Evolutionary conservation across 2,797 vertebrate genomes (phyloP), one percentile per base, ranked within the genome.

Genomic region (Pipistrellus pygmaeus): DNA sequence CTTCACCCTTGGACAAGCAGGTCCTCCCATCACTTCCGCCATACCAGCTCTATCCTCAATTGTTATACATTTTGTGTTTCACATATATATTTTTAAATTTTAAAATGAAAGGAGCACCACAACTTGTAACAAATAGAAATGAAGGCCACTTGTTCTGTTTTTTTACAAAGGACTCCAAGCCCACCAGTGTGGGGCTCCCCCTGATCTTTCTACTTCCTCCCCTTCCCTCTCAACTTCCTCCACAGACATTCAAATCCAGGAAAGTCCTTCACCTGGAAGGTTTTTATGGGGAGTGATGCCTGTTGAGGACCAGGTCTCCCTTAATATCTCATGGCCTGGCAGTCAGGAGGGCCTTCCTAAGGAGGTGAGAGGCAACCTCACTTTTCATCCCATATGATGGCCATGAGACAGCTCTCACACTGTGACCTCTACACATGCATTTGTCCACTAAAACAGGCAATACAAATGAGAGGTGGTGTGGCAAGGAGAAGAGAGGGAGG

Each of bases 1-100:
- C 48, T 17, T 23, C 0, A 6, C 12, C 2, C 0, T 0, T 15
- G 27, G 11, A 7, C 18, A 60, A 35, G 0, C 6, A 3, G 2
- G 25, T 25, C 2, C 46, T 27, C 44, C 8, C 23, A 32, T 5
- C 0, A 6, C 3, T 5, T 30, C 55, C 9, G 2, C 57, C 23
- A 1, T 0, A 13, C 38, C n/a, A 25, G 25, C 60, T 73, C n/a
- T 8, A 1, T 18, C 8, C 32, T 57, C 17, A 18, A 17, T 8
- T 32, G 5, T 41, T 44, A 17, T 32, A 5, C 14, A 17, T 5
- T n/a, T 20, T 41, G 21, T 48, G 46, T 21, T 35, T 66, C 14
- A 30, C 14, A 21, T 13, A 20, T 14, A 3, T 27, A 12, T 38
- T 72, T 38, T n/a, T 66, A 72, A 72, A 60, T 32, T 46, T 64